A percentile compares a stretch with the other conserved stretches of the same genome.
Evolutionary conservation across 2,888 invertebrate genomes (phyloP).

Genomic region (Beris morrisii): DNA sequence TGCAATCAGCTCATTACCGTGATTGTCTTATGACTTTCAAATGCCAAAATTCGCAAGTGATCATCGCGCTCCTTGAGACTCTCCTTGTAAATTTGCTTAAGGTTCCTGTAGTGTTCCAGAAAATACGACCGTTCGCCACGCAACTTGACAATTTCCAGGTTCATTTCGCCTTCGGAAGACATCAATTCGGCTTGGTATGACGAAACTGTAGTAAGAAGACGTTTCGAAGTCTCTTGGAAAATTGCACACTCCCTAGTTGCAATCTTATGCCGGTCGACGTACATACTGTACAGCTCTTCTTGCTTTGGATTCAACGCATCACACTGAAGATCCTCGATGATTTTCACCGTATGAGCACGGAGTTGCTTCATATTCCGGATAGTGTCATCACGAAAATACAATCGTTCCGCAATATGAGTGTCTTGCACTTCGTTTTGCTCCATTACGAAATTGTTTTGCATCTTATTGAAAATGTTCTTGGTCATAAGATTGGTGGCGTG

Average conservation of each 20-base stretch:
- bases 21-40: constrained; percentile 45
- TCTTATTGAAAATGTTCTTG: constrained; percentile 43
- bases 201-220: background rate
- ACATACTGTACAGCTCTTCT: constrained; percentile 9
- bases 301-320: constrained; percentile 21
- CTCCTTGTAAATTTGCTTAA: constrained; percentile 45
- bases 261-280: background rate
- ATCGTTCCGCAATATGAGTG: constrained; percentile 47
- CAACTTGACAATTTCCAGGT: constrained; percentile 45
- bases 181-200: constrained; percentile 40
- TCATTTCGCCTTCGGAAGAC: constrained; percentile 44
- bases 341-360: constrained; percentile 2
- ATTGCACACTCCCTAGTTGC: constrained; percentile 6
- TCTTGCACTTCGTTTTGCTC: constrained; percentile 46
- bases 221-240: constrained; percentile 5
- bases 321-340: constrained; percentile 14
- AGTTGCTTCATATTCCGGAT: constrained; percentile 46
- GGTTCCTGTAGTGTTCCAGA: constrained; percentile 44
- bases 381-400: constrained; percentile 46
- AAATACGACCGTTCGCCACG: constrained; percentile 49
- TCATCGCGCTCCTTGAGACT: constrained; percentile 45
- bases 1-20: constrained; percentile 43
- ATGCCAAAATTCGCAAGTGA: constrained; percentile 46
- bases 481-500: constrained; percentile 46
- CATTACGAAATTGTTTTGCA: constrained; percentile 45